A percentile compares a stretch with the other conserved stretches of the same genome.
Conservation (phyloP, 2,797 vertebrate species). For the Coranthus polyacanthus region DNA sequence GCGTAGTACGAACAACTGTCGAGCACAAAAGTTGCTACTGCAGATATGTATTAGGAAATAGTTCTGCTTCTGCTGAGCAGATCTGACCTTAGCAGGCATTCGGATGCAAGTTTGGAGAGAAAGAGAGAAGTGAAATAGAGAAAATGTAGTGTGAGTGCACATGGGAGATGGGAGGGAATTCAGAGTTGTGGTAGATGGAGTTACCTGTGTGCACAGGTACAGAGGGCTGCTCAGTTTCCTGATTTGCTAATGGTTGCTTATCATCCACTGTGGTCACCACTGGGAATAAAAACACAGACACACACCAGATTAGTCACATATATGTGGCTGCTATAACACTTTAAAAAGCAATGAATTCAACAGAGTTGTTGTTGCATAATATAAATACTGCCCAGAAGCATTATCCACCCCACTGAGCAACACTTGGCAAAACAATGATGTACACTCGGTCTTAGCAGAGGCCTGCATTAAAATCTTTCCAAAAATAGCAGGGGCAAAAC, state of each 20-base stretch:
- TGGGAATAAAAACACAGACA: slow-evolving; percentile 73
- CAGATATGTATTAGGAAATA: neutral
- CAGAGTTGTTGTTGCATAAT: slow-evolving; percentile 67
- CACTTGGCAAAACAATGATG: slow-evolving; percentile 59
- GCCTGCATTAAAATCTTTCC: slow-evolving; percentile 56
- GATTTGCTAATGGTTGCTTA: slow-evolving; percentile 72
- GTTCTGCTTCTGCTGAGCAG: neutral
- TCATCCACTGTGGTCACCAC: slow-evolving; percentile 79
- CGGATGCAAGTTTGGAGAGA: neutral
- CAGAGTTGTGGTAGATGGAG: slow-evolving; percentile 20
- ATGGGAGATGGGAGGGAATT: neutral
- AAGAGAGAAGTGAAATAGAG: slow-evolving; percentile 5
- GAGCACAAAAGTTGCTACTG: too few species aligned
- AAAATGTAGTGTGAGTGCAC: neutral
- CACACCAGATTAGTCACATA: slow-evolving; percentile 45
- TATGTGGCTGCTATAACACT: slow-evolving; percentile 16
- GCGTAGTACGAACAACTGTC: neutral
- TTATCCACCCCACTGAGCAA: slow-evolving; percentile 69
- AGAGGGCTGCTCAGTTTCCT: slow-evolving; percentile 80
- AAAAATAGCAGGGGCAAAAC: slow-evolving; percentile 63
- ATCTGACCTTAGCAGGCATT: slow-evolving; percentile 3
- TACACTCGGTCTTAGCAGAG: slow-evolving; percentile 53
- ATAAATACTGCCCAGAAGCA: slow-evolving; percentile 62
- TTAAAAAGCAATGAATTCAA: slow-evolving; percentile 46
- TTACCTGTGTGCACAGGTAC: slow-evolving; percentile 83